Conservation (phyloP, 2,888 invertebrate genomes). For the Aquatica leii region DNA sequence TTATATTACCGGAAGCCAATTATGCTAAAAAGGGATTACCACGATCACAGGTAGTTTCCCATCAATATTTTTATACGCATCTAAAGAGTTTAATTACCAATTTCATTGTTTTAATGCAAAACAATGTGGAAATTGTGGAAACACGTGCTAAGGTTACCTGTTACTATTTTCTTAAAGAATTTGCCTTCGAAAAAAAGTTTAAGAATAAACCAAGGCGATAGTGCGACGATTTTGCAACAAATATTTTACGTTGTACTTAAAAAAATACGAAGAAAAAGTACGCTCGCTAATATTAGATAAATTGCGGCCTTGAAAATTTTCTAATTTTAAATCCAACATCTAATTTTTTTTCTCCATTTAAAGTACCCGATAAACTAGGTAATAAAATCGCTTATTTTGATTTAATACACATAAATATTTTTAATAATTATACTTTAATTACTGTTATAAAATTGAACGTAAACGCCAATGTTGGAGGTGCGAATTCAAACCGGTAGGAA, state of each 20-base stretch:
- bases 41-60: slow-evolving; percentile 9
- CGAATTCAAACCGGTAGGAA: no score
- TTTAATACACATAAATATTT: no score
- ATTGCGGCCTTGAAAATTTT: no score
- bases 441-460: no score
- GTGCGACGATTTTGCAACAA: background rate
- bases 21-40: slow-evolving; percentile 37
- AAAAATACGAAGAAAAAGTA: no score
- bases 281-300: background rate
- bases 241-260: background rate
- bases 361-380: no score
- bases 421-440: no score
- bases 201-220: slow-evolving; percentile 9
- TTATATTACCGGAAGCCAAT: slow-evolving; percentile 38
- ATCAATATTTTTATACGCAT: background rate
- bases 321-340: no score
- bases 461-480: no score
- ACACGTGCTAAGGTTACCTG: slow-evolving; percentile 10
- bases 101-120: background rate
- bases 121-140: background rate
- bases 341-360: no score
- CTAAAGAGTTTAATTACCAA: background rate
- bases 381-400: no score
- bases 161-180: background rate
- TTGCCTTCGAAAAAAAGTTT: background rate